These are phyloP conservation scores for Neuroterus valhalla DNA, from an alignment of 1,140 invertebrate species.

Conservation along the genomic window DNA sequence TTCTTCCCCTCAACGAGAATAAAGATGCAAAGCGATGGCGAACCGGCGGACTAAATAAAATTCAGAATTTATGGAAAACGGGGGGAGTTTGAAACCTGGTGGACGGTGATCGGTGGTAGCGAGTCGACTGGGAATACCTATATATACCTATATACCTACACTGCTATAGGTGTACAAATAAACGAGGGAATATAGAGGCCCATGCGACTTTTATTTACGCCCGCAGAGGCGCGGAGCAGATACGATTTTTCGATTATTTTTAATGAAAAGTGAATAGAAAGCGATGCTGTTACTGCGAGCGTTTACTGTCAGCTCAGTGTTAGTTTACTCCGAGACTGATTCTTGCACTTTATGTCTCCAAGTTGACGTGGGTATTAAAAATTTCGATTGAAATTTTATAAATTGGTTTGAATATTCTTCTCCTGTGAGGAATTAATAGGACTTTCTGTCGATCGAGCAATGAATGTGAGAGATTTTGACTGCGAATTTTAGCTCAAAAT, in stretches of 20 bases:
- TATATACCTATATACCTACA: background rate
- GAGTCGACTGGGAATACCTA: constrained; percentile 26
- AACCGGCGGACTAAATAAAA: constrained; percentile 63
- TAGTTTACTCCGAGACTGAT: background rate
- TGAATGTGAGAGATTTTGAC: no score
- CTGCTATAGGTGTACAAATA: constrained; percentile 11
- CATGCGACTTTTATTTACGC: constrained; percentile 22
- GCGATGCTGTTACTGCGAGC: background rate
- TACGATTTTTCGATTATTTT: constrained; percentile 30
- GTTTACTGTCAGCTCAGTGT: constrained; percentile 1
- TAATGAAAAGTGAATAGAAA: constrained; percentile 27
- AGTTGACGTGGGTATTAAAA: background rate
- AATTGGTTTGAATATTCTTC: background rate
- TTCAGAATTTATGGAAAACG: constrained; percentile 70
- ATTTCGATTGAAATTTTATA: constrained; percentile 22
- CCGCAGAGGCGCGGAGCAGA: constrained; percentile 23
- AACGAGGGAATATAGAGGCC: constrained; percentile 21
- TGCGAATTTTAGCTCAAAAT: no score
- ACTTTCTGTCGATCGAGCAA: no score
- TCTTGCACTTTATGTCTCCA: background rate
- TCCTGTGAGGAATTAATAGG: background rate
- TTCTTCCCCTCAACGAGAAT: constrained; percentile 3
- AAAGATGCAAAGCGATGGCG: constrained; percentile 25
- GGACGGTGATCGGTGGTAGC: constrained; percentile 36
- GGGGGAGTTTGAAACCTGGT: constrained; percentile 43